Percentiles rank a stretch among this genome's conserved stretches.
Evolutionary conservation across 2,113 vertebrate genomes (phyloP).

Genomic region (Onychostoma macrolepis): DNA sequence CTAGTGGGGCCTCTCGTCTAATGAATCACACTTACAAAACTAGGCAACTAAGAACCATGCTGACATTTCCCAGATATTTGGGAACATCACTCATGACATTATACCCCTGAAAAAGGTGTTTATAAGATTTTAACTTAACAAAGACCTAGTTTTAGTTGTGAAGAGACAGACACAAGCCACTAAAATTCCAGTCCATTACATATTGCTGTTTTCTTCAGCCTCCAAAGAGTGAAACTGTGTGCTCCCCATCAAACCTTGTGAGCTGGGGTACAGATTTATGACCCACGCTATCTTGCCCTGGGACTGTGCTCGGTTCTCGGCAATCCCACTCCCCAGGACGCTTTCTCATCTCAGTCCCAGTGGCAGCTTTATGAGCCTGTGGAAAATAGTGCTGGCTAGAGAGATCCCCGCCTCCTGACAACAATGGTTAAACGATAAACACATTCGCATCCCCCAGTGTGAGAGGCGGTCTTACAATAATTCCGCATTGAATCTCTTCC

Average conservation of each 20-base stretch:
- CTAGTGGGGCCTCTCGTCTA: conserved; percentile 22
- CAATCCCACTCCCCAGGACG: conserved; percentile 27
- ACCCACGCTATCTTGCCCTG: conserved; percentile 45
- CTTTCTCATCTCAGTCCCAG: conserved; percentile 60
- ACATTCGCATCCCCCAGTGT: conserved; percentile 17
- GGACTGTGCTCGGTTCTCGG: conserved; percentile 47
- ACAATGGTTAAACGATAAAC: conserved; percentile 40
- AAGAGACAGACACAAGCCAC: not conserved
- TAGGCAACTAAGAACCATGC: not conserved
- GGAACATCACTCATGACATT: not conserved
- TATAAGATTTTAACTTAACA: not conserved
- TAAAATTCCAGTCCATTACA: conserved; percentile 36
- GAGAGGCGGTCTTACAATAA: not conserved
- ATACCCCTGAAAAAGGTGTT: not conserved
- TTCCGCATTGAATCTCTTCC: not conserved
- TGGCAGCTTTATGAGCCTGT: conserved; percentile 74
- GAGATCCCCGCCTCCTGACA: conserved; percentile 61
- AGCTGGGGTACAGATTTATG: conserved; percentile 54
- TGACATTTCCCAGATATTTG: not conserved
- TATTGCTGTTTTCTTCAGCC: conserved; percentile 43
- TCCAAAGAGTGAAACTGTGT: conserved; percentile 22
- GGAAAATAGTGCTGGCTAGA: conserved; percentile 65
- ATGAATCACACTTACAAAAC: conserved; percentile 47
- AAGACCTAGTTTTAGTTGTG: not conserved
- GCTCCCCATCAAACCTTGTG: conserved; percentile 37